Percentiles rank a stretch among this genome's conserved stretches.
phyloP scores from a whole-genome alignment of 2,888 invertebrate genomes.

The Seira sanloemensis region DNA sequence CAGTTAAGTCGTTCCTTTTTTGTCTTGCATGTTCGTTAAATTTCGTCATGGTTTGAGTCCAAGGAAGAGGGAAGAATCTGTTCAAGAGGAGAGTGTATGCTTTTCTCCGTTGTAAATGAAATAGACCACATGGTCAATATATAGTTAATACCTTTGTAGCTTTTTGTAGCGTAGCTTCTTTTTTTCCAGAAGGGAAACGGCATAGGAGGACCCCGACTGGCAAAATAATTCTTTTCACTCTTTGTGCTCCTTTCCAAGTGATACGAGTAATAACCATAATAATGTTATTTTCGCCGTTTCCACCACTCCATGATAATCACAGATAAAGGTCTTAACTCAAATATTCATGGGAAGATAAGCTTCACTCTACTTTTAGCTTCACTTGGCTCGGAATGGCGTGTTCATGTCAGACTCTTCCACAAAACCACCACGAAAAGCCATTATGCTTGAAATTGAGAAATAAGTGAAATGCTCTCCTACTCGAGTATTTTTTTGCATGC shows the following conservation, averaged over 20 bases:
- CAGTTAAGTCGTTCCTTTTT: too few relatives aligned
- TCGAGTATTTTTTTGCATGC: background rate
- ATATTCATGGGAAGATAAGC: background rate
- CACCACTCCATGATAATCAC: background rate
- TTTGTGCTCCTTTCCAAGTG: conserved; percentile 51
- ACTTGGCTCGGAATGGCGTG: background rate
- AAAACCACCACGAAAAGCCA: background rate
- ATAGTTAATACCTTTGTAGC: too few relatives aligned
- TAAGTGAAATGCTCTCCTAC: background rate
- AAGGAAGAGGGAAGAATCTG: too few relatives aligned
- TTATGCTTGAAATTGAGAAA: background rate
- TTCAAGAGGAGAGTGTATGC: background rate
- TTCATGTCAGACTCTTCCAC: background rate
- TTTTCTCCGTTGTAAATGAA: conserved; percentile 12
- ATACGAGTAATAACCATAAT: conserved; percentile 52
- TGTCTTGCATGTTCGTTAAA: too few relatives aligned
- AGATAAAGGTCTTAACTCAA: background rate
- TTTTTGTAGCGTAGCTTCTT: too few relatives aligned
- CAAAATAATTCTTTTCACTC: conserved; percentile 32
- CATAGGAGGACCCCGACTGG: conserved; percentile 38
- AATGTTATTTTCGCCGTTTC: conserved; percentile 44
- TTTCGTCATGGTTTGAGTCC: too few relatives aligned
- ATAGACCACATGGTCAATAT: conserved; percentile 52
- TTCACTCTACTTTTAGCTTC: too few relatives aligned
- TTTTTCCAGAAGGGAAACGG: background rate